A percentile compares a stretch with the other conserved stretches of the same genome.
Evolutionary conservation across 2,797 vertebrate genomes (phyloP).

Genomic region (Poecile montanus): DNA sequence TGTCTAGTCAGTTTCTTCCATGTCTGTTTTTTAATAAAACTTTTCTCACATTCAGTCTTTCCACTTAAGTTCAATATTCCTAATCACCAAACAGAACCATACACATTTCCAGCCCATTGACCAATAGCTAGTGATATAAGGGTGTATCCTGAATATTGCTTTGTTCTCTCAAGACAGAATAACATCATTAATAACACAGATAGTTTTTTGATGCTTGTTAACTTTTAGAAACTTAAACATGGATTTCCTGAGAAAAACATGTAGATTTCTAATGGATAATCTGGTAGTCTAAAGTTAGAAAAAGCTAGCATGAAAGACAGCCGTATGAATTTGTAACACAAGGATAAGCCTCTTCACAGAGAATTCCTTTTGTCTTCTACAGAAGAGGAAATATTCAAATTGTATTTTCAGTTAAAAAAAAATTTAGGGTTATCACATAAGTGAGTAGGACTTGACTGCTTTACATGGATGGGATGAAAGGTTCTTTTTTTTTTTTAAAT

Average conservation of each 20-base stretch:
- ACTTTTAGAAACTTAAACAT: background rate
- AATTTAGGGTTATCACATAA: fast-evolving
- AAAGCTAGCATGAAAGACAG: background rate
- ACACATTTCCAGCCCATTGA: background rate
- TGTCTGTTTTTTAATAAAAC: background rate
- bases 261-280: background rate
- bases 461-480: background rate
- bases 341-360: background rate
- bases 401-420: background rate
- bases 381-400: background rate
- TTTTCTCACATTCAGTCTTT: background rate
- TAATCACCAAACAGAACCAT: background rate
- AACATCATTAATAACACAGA: background rate
- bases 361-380: background rate
- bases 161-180: background rate
- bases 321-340: background rate
- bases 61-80: background rate
- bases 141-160: background rate
- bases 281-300: background rate
- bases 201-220: background rate
- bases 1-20: background rate
- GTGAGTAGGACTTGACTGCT: background rate
- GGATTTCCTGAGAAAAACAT: background rate
- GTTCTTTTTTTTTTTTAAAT: background rate
- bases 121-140: background rate